These are phyloP conservation scores for Enteromius argenteus DNA, from an alignment of 2,797 vertebrate genomes.

Conservation along the genomic window DNA sequence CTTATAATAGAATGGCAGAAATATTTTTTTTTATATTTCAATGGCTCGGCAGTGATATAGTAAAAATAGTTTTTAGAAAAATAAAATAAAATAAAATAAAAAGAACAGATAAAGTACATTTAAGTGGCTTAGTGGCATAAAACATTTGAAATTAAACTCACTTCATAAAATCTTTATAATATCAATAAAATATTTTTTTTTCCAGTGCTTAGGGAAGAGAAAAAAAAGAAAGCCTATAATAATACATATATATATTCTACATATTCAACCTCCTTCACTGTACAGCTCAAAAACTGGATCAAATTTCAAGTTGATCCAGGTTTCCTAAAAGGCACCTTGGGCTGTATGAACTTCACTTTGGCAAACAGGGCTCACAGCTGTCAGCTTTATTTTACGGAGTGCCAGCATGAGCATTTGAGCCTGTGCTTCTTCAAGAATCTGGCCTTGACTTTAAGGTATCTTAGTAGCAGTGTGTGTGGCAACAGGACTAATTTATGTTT, in stretches of 20 bases:
- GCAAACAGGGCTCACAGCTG: slow-evolving; percentile 40
- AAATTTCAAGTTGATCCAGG: slow-evolving; percentile 62
- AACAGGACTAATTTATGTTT: slow-evolving; percentile 13
- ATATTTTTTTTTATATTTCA: slow-evolving; percentile 65
- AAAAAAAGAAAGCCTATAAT: slow-evolving; percentile 68
- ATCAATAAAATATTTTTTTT: slow-evolving; percentile 74
- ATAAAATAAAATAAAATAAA: slow-evolving; percentile 67
- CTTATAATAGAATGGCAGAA: slow-evolving; percentile 61
- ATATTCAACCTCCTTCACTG: slow-evolving; percentile 50
- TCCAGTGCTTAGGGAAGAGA: slow-evolving; percentile 81
- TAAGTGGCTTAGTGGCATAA: slow-evolving; percentile 80
- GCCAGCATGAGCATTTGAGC: slow-evolving; percentile 22
- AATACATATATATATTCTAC: slow-evolving; percentile 57
- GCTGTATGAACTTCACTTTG: slow-evolving; percentile 27
- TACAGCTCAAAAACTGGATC: slow-evolving; percentile 66
- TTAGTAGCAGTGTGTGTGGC: slow-evolving; percentile 2
- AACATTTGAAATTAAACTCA: slow-evolving; percentile 76
- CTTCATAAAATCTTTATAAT: slow-evolving; percentile 77
- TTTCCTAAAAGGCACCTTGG: slow-evolving; percentile 48
- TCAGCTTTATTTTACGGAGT: slow-evolving; percentile 14
- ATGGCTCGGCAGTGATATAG: slow-evolving; percentile 63
- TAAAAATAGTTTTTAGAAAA: slow-evolving; percentile 65
- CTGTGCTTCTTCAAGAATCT: slow-evolving; percentile 26
- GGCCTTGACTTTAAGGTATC: slow-evolving; percentile 36
- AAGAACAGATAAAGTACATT: slow-evolving; percentile 72